These are phyloP conservation scores for Copidosoma aretas DNA, from an alignment of 2,888 invertebrate species.

Conservation along the genomic window DNA sequence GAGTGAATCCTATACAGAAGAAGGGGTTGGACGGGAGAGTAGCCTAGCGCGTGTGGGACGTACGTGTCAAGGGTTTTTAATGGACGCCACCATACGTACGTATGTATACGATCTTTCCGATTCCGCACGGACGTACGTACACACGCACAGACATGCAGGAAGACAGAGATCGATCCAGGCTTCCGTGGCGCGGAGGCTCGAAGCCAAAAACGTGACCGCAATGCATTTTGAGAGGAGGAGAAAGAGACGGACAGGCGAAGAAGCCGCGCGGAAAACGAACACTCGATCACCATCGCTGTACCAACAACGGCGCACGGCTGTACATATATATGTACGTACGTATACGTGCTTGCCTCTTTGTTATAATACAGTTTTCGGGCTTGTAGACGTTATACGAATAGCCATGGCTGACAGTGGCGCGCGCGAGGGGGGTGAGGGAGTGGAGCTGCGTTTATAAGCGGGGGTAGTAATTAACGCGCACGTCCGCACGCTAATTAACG, in stretches of 20 bases:
- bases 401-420: no score
- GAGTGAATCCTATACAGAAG: no score
- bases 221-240: conserved; percentile 40
- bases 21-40: no score
- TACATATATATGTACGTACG: no score
- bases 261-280: no score
- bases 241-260: neutral
- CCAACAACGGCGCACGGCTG: neutral
- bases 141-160: conserved; percentile 36
- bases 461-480: conserved; percentile 44
- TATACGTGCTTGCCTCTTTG: neutral
- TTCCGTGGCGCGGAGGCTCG: conserved; percentile 41
- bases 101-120: conserved; percentile 37
- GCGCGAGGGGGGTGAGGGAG: neutral
- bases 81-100: no score
- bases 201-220: conserved; percentile 48
- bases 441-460: neutral
- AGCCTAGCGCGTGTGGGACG: no score
- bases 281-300: neutral
- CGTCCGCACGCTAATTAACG: conserved; percentile 45
- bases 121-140: conserved; percentile 43
- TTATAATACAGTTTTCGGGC: neutral
- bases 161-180: conserved; percentile 24
- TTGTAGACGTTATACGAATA: neutral
- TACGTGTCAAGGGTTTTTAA: no score